Conservation (phyloP, 2,797 vertebrate species). For the Champsocephalus gunnari region DNA sequence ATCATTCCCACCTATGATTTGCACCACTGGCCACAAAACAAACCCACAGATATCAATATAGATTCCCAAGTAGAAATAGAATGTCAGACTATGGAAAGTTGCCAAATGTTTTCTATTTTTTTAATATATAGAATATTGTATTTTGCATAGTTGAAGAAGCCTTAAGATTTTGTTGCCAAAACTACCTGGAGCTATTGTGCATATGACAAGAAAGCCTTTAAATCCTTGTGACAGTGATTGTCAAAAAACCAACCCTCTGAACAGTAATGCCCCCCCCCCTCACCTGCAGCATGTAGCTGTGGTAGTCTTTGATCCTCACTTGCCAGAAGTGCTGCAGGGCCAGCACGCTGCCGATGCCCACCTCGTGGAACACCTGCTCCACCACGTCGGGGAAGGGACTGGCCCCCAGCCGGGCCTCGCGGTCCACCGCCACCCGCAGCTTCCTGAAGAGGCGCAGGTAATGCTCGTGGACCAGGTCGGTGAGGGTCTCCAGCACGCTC, state of each 20-base stretch:
- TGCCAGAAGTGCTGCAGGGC: conserved; percentile 98
- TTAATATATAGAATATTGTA: too few relatives aligned
- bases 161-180: too few relatives aligned
- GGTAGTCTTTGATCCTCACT: conserved; percentile 97
- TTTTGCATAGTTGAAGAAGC: too few relatives aligned
- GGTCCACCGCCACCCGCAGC: conserved; percentile 93
- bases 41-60: background rate
- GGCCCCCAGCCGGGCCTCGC: conserved; percentile 92
- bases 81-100: background rate
- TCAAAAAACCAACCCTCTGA: background rate
- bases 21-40: background rate
- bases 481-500: conserved; percentile 95
- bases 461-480: conserved; percentile 94
- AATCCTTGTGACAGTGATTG: background rate
- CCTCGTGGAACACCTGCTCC: conserved; percentile 98
- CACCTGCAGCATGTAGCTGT: conserved; percentile 97
- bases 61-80: background rate
- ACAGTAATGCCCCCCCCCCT: conserved; percentile 48
- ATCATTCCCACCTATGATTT: background rate
- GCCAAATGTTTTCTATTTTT: background rate
- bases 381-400: conserved; percentile 95
- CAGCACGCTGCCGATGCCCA: conserved; percentile 95
- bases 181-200: too few relatives aligned
- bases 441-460: conserved; percentile 93
- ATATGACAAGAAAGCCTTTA: too few relatives aligned